Base-by-base conservation (phyloP, 1,140 invertebrate species). In the Drosophila obscura region DNA sequence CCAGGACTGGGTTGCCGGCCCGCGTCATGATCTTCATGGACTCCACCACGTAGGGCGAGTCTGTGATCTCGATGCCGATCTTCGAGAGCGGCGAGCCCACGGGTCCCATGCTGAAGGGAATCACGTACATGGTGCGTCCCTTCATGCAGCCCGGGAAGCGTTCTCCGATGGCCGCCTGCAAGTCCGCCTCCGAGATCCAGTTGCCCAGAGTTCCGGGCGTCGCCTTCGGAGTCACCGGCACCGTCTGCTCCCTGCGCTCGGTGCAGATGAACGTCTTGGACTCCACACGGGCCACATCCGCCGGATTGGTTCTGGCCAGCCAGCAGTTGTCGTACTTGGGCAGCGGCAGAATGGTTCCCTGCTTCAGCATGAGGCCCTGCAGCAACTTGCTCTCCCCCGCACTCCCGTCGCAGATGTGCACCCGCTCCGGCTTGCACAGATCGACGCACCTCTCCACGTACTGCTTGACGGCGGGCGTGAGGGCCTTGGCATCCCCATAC, bases 31-130 rank as follows among this genome's bases (percentile, higher is more conserved):
- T 95, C 71, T 96, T 94, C 98, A 99, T 99, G 1, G 96, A 97
- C 24, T 96, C 95, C 2, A 97, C 97, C 0, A 99, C 98, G 85
- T 99, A 99, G 1, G 97, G 94, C 0, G 97, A 98, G 90, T 99
- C 98, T 0, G 97, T 99, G 7, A 98, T 92, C 92, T 99, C 95
- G 49, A 99, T 95, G 15, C 98, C 98, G 73, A 98, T 96, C 92
- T 99, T 99, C 1, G 97, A 96, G 2, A 99, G 92, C 0, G 96
- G 95, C 2, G 96, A 97, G 1, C 96, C 96, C 8, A 99, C 93
- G 4, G 98, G 98, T 16, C 98, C 98, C 98, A 99, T 99, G 68
- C 96, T 97, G 92, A 97, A 99, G 6, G 98, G 97, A 72, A 99
- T 96, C 0, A 99, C 96, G 92, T 98, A 99, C 97, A 99, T 98